phyloP scores from a whole-genome alignment of 2,113 vertebrate genomes.

The Uria lomvia region DNA sequence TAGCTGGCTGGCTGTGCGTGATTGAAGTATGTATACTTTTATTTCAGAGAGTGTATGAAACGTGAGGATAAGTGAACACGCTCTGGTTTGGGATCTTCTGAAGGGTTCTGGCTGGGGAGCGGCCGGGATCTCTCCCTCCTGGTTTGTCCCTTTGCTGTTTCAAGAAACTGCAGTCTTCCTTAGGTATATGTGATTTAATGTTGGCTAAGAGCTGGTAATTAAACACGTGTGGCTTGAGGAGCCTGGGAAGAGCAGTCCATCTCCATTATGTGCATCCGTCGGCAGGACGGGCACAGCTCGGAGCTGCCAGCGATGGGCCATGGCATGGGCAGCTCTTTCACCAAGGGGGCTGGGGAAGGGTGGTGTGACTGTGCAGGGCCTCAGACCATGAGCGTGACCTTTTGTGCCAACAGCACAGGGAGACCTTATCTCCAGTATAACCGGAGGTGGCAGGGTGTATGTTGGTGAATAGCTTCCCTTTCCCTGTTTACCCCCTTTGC shows the following conservation, averaged over 20 bases:
- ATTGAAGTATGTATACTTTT: not conserved
- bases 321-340: not conserved
- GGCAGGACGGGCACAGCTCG: fast-evolving
- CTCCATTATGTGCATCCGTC: fast-evolving
- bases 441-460: not conserved
- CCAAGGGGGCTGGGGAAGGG: not conserved
- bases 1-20: not conserved
- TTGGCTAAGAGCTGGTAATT: not conserved
- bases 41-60: not conserved
- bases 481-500: not conserved
- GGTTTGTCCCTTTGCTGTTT: not conserved
- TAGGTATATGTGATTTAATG: not conserved
- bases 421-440: not conserved
- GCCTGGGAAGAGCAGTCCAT: not conserved
- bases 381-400: not conserved
- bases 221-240: not conserved
- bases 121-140: not conserved
- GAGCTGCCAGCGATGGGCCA: not conserved
- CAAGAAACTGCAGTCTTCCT: not conserved
- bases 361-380: not conserved
- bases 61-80: not conserved
- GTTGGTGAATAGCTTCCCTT: not conserved
- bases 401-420: not conserved
- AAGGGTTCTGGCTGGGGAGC: not conserved
- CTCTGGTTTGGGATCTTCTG: not conserved